phyloP scores from a whole-genome alignment of 2,113 vertebrate genomes.

The Todiramphus saurophagus region DNA sequence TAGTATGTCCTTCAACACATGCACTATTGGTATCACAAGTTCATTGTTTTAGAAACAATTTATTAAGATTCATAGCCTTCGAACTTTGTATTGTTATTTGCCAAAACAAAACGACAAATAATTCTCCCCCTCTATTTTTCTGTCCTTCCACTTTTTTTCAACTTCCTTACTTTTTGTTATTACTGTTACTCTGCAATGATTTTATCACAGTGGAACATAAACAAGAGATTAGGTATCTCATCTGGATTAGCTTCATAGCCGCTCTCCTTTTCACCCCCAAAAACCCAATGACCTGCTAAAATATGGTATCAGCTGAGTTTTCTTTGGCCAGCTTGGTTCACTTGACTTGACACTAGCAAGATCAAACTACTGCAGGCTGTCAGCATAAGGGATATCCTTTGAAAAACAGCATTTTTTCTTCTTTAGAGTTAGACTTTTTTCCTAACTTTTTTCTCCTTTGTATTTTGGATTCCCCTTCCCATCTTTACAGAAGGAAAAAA shows the following conservation, averaged over 20 bases:
- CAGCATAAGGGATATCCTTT: constrained; percentile 83
- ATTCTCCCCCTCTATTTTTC: neutral
- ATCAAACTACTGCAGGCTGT: constrained; percentile 72
- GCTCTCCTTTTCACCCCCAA: constrained; percentile 64
- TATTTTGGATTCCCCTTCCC: neutral
- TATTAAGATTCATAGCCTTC: constrained; percentile 14
- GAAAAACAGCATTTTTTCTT: constrained; percentile 75
- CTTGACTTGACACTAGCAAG: constrained; percentile 65
- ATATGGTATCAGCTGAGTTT: constrained; percentile 70
- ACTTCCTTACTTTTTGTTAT: constrained; percentile 68
- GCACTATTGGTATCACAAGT: neutral
- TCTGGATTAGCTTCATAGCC: constrained; percentile 66
- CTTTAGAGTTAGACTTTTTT: constrained; percentile 5
- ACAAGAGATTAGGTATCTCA: constrained; percentile 73
- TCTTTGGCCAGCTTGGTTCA: constrained; percentile 72
- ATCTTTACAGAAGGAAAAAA: neutral
- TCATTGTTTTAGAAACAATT: constrained; percentile 19
- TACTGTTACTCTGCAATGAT: constrained; percentile 27
- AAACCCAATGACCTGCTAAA: constrained; percentile 70
- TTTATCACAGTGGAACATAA: constrained; percentile 72
- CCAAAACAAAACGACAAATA: constrained; percentile 59
- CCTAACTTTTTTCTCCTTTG: neutral
- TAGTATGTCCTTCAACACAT: neutral
- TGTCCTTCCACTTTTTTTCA: constrained; percentile 53
- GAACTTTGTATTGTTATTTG: constrained; percentile 43